Base-by-base conservation (phyloP, 2,888 invertebrate genomes). In the Chymomyza caudatula region DNA sequence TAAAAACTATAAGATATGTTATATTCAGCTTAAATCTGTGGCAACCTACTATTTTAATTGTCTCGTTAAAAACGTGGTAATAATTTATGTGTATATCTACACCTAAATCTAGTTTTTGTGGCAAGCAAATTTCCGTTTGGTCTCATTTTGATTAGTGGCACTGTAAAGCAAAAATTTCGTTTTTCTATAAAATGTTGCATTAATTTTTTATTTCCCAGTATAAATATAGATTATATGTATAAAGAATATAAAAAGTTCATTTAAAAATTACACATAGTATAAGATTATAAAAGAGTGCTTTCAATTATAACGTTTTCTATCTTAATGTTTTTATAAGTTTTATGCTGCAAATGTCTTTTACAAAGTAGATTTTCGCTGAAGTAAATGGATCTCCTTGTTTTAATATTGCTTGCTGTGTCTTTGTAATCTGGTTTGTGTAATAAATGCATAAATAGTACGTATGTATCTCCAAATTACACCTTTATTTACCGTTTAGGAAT, bases 101-200 rank as follows among this genome's bases (percentile, higher is more conserved):
- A n/a, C n/a, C n/a, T n/a, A n/a, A n/a, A n/a, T n/a, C n/a, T n/a
- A n/a, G 23, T 23, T 23, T 23, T 4, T 23, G 23, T 23, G 25
- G 25, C 4, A 4, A 6, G 25, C 25, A 25, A 25, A 25, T 25
- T 25, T n/a, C n/a, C n/a, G n/a, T n/a, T n/a, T n/a, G n/a, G n/a
- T n/a, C n/a, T n/a, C n/a, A n/a, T n/a, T n/a, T n/a, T n/a, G n/a
- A n/a, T n/a, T n/a, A n/a, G n/a, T n/a, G n/a, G n/a, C n/a, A n/a
- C n/a, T n/a, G n/a, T 37, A 37, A 37, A 37, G 11, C 37, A 5
- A 44, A 1, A 44, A 44, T 44, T 44, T 44, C 4, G 11, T 65
- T 75, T 80, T 78, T 81, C 83, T 83, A 80, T 80, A 83, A 80
- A 80, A 80, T 80, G 80, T 83, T 80, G 84, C 81, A 80, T 80